Base-by-base conservation (phyloP, 1,140 invertebrate genomes). In the Heliothis subflexa region DNA sequence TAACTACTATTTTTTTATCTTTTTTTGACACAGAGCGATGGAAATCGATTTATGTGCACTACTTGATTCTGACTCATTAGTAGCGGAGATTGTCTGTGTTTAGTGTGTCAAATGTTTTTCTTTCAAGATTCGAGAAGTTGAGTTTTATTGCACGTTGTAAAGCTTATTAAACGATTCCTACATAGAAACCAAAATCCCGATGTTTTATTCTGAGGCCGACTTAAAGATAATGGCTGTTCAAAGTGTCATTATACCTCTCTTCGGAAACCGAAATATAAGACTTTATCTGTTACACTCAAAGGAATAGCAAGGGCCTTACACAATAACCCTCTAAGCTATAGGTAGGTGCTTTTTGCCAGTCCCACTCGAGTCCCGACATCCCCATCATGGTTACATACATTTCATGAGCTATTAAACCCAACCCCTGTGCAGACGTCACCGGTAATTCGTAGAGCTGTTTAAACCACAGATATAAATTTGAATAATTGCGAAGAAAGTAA, bases 351-450 rank as follows among this genome's bases (percentile, higher is more conserved):
- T 88, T 84, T 88, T 83, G 85, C 82, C 86, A 84, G 87, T 85
- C 83, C 81, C 82, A 61, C 62, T 89, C 79, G 86, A 91, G 88
- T 87, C 83, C 81, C 84, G 84, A 86, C 82, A 78, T 82, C 80
- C 82, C 85, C 83, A 81, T 83, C 86, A 87, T 87, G 88, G 88
- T 93, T 94, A 91, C 92, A 94, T 94, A 94, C 85, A 94, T 94
- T 94, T 94, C 91, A 94, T 93, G 92, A 92, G 92, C 87, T 93
- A 93, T 94, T 94, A 92, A 91, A 88, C 88, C 78, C 89, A 88
- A 88, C 88, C 91, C 91, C 85, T 83, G 70, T 55, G 25, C 79
- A 85, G 81, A 74, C 64, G n/a, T 76, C 25, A 50, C 11, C 10
- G 57, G 12, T 4, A 49, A 49, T 50, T 33, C 11, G 16, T n/a